A percentile compares a stretch with the other conserved stretches of the same genome.
Conservation (phyloP, 1,140 invertebrate genomes). For the Papilio glaucus region DNA sequence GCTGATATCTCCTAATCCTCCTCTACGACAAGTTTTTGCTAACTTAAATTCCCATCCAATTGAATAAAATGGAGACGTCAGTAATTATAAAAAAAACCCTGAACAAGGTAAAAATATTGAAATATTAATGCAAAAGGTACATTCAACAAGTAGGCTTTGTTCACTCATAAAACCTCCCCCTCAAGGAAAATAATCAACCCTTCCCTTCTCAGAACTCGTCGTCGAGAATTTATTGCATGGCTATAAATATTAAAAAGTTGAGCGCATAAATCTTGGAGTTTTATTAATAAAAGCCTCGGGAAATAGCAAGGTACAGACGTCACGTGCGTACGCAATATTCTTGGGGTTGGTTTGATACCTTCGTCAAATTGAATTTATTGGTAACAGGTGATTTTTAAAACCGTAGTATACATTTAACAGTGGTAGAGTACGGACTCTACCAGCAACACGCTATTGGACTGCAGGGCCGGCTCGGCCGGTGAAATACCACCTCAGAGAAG, state of each 20-base stretch:
- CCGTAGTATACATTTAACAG: neutral
- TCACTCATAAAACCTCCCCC: slow-evolving; percentile 49
- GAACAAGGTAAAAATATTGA: slow-evolving; percentile 10
- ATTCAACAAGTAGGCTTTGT: slow-evolving; percentile 36
- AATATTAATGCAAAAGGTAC: slow-evolving; percentile 26
- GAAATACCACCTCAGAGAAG: too few species aligned
- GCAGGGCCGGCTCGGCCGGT: too few species aligned
- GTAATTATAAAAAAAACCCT: too few species aligned
- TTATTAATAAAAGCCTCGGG: slow-evolving; percentile 69
- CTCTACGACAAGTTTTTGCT: too few species aligned
- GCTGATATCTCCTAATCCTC: too few species aligned
- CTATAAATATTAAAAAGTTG: slow-evolving; percentile 82
- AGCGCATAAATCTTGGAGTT: slow-evolving; percentile 71
- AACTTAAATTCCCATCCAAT: too few species aligned
- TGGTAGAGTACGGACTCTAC: too few species aligned
- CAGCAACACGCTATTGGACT: too few species aligned
- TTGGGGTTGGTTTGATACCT: slow-evolving; percentile 41
- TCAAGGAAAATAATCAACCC: slow-evolving; percentile 75
- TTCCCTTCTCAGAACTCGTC: slow-evolving; percentile 67
- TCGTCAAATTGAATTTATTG: neutral
- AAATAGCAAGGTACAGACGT: slow-evolving; percentile 56
- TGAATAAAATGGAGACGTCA: too few species aligned
- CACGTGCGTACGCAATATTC: slow-evolving; percentile 56
- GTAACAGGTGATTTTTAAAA: neutral
- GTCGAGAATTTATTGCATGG: slow-evolving; percentile 75